phyloP scores from a whole-genome alignment of 1,140 invertebrate genomes.

The Macrosteles quadrilineatus region DNA sequence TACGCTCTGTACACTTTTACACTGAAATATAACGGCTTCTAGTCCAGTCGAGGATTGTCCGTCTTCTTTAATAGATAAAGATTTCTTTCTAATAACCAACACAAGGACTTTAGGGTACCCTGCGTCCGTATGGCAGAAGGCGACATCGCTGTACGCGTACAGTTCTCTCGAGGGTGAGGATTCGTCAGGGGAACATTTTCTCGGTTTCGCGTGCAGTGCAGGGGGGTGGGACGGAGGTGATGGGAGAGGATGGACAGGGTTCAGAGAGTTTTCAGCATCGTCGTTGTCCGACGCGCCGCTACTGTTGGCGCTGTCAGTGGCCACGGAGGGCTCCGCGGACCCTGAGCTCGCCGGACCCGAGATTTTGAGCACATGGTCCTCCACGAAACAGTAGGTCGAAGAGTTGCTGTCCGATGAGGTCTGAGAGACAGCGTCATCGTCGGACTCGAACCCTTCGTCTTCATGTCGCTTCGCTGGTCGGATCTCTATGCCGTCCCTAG shows the following conservation, averaged over 20 bases:
- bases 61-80: not conserved
- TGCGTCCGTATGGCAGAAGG: constrained; percentile 43
- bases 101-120: constrained; percentile 40
- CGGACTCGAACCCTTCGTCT: constrained; percentile 43
- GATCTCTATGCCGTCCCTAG: constrained; percentile 35
- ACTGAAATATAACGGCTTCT: constrained; percentile 39
- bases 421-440: constrained; percentile 40
- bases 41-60: constrained; percentile 28
- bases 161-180: constrained; percentile 25
- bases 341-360: no score
- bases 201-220: no score
- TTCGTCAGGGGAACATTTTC: not conserved
- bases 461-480: constrained; percentile 28
- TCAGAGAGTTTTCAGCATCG: constrained; percentile 33
- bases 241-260: not conserved
- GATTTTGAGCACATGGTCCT: constrained; percentile 33
- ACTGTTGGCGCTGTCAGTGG: constrained; percentile 42
- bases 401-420: constrained; percentile 37
- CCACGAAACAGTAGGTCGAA: constrained; percentile 32
- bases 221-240: not conserved
- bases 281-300: constrained; percentile 44
- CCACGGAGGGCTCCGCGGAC: not conserved
- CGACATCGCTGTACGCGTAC: constrained; percentile 39
- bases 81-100: constrained; percentile 40
- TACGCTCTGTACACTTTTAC: constrained; percentile 32